Base-by-base conservation (phyloP, 1,140 invertebrate genomes). In the Capitella teleta region DNA sequence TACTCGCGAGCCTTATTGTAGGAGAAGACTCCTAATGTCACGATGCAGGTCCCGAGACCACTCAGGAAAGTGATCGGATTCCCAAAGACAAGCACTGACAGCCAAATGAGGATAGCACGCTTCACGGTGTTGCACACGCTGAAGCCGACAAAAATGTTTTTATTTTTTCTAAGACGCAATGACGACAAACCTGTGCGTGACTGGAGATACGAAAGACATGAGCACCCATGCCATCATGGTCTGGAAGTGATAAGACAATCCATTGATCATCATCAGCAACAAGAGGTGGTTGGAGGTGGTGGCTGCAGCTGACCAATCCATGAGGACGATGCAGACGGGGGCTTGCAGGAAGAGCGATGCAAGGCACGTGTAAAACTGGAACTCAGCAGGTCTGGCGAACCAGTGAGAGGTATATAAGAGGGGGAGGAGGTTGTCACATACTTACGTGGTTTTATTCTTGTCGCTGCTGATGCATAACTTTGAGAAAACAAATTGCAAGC, bases 91-190 rank as follows among this genome's bases (percentile, higher is more conserved):
- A 87, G 68, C 44, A 87, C 80, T 32, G 85, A 87, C 38, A 86
- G 66, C 85, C 85, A 87, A 56, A 88, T 88, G 23, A 88, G 72
- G 59, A 86, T 80, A 28, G 86, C 86, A 65, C 86, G 71, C 66
- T 89, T 89, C 18, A 82, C 82, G 52, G 86, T 88, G 70, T 89
- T 89, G 8, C 83, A 84, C 52, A 89, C 86, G 76, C 86, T 88
- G 73, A 55, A 79, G 78, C 32, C 10, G 32, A 34, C 32, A 34
- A 34, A 34, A 10, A 10, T 34, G 32, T 12, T 34, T 34, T 12
- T 34, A 34, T 34, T 12, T n/a, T n/a, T n/a, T 24, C n/a, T 3
- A 24, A 40, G 38, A 40, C 25, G 38, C 8, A 38, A 8, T 24
- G 6, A 2, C 2, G 38, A 52, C 23, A 21, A 37, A 87, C 85